These are phyloP conservation scores for Thera britannica DNA, from an alignment of 2,888 invertebrate species.

Conservation along the genomic window DNA sequence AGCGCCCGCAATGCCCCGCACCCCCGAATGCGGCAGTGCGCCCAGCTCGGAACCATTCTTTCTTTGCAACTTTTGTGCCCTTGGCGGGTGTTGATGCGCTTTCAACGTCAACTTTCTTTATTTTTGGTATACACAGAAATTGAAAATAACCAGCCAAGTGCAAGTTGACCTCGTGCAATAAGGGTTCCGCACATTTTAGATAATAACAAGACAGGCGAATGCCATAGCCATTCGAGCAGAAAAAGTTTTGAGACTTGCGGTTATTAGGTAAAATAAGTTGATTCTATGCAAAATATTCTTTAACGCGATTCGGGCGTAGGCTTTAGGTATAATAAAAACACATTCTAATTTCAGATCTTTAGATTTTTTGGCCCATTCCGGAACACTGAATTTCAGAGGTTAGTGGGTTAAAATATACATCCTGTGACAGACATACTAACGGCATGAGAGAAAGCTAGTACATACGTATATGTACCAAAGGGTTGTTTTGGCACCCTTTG, in stretches of 20 bases:
- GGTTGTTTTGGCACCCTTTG: not conserved
- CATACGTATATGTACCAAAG: not conserved
- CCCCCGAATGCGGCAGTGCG: constrained; percentile 83
- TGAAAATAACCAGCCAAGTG: constrained; percentile 1
- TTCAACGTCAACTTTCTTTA: constrained; percentile 19
- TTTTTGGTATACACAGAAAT: not conserved
- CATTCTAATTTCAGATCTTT: too few relatives aligned
- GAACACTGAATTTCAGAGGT: too few relatives aligned
- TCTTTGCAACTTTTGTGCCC: constrained; percentile 30
- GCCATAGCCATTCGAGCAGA: not conserved
- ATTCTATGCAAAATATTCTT: not conserved
- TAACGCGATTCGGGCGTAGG: too few relatives aligned
- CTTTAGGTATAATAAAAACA: too few relatives aligned
- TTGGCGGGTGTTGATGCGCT: constrained; percentile 25
- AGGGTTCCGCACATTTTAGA: not conserved
- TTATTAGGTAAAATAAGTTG: not conserved
- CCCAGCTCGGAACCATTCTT: constrained; percentile 36
- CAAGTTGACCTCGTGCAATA: not conserved
- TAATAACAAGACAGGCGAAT: not conserved
- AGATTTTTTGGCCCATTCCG: too few relatives aligned
- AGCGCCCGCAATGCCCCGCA: constrained; percentile 60
- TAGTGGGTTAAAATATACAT: not conserved
- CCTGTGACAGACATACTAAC: not conserved
- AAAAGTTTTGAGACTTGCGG: not conserved
- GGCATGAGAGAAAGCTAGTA: not conserved